phyloP scores from a whole-genome alignment of 2,797 vertebrate species.

The Taenioides sp. region DNA sequence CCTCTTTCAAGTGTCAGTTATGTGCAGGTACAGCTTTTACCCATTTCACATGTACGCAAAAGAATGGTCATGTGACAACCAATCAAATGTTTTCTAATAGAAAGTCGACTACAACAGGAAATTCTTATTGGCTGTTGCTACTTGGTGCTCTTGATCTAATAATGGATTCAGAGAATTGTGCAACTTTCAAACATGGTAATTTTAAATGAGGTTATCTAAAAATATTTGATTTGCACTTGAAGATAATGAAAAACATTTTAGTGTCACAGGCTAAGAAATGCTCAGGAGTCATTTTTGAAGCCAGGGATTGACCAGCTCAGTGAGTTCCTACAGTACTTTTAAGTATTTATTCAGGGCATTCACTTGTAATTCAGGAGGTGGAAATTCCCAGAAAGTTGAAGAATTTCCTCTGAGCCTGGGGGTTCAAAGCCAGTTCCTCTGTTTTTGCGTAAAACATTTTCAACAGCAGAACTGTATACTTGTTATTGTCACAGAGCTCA shows the following conservation, averaged over 20 bases:
- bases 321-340: too few relatives aligned
- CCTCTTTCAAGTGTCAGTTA: neutral
- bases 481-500: neutral
- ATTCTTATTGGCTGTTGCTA: neutral
- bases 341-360: neutral
- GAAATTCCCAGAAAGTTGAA: neutral
- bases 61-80: neutral
- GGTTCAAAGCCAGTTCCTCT: neutral
- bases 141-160: neutral
- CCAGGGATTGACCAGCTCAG: neutral
- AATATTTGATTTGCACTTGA: neutral
- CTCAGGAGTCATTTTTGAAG: neutral
- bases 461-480: neutral
- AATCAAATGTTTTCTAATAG: neutral
- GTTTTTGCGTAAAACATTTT: neutral
- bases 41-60: neutral
- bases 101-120: neutral
- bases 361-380: neutral
- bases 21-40: neutral
- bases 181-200: neutral
- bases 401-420: constrained; percentile 8
- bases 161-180: neutral
- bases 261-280: neutral
- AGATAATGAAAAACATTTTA: neutral
- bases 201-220: neutral